Evolutionary conservation across 2,888 invertebrate species (phyloP).

Genomic region (Scaptomyza cyrtandrae): DNA sequence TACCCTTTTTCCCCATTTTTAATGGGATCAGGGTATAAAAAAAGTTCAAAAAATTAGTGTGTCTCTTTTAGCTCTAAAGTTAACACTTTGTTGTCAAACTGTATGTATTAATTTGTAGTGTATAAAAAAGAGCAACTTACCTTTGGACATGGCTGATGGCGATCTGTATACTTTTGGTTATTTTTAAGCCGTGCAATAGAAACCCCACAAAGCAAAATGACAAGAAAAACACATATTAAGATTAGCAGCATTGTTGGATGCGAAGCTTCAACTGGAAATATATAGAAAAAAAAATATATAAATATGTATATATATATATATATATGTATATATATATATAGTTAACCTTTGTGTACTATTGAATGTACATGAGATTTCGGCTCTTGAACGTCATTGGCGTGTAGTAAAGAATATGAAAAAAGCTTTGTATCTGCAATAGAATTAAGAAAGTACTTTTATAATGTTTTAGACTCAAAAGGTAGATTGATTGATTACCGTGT

Average conservation of each 20-base stretch:
- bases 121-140: constrained; percentile 50
- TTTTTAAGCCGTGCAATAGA: constrained; percentile 83
- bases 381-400: constrained; percentile 83
- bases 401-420: constrained; percentile 84
- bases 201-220: constrained; percentile 83
- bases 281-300: background rate
- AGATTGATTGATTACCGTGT: background rate
- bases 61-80: too few species aligned
- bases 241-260: constrained; percentile 84
- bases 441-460: background rate
- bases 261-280: constrained; percentile 80
- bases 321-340: background rate
- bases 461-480: background rate
- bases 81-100: too few species aligned
- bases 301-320: too few species aligned
- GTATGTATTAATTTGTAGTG: background rate
- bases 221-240: constrained; percentile 83
- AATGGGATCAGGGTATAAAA: too few species aligned
- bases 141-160: constrained; percentile 84
- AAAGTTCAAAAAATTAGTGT: too few species aligned
- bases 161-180: constrained; percentile 82
- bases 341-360: constrained; percentile 78
- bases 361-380: constrained; percentile 82
- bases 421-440: constrained; percentile 83
- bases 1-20: too few species aligned